phyloP scores from a whole-genome alignment of 2,888 invertebrate species.

The Macaria liturata region DNA sequence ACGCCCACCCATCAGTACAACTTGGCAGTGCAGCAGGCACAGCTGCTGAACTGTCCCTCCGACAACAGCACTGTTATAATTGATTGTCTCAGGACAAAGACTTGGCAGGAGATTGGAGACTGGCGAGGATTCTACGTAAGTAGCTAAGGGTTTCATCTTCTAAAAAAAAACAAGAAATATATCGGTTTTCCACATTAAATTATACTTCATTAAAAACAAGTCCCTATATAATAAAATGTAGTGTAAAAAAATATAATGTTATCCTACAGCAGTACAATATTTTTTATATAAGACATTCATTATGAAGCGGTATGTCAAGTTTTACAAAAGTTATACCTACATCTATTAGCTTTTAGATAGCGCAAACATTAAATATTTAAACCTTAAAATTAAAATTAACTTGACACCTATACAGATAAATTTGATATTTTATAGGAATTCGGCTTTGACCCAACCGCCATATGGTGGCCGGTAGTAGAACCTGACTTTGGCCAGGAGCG shows the following conservation, averaged over 20 bases:
- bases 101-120: constrained; percentile 76
- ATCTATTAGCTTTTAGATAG: too few species aligned
- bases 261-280: too few species aligned
- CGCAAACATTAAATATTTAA: too few species aligned
- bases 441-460: constrained; percentile 75
- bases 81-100: constrained; percentile 82
- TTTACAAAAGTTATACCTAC: too few species aligned
- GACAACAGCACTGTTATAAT: constrained; percentile 80
- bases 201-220: too few species aligned
- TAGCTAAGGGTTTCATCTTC: neutral
- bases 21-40: constrained; percentile 45
- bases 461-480: constrained; percentile 87
- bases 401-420: neutral
- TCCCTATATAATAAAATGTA: too few species aligned
- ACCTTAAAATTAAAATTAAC: too few species aligned
- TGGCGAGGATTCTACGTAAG: constrained; percentile 74
- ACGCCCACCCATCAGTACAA: constrained; percentile 81
- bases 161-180: too few species aligned
- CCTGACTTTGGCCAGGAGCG: constrained; percentile 86
- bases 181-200: too few species aligned
- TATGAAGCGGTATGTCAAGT: too few species aligned
- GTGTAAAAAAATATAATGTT: too few species aligned
- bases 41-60: constrained; percentile 65
- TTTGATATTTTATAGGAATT: constrained; percentile 68
- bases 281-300: too few species aligned